These are phyloP conservation scores for Nasonia longicornis DNA, from an alignment of 1,140 invertebrate species.

Conservation along the genomic window DNA sequence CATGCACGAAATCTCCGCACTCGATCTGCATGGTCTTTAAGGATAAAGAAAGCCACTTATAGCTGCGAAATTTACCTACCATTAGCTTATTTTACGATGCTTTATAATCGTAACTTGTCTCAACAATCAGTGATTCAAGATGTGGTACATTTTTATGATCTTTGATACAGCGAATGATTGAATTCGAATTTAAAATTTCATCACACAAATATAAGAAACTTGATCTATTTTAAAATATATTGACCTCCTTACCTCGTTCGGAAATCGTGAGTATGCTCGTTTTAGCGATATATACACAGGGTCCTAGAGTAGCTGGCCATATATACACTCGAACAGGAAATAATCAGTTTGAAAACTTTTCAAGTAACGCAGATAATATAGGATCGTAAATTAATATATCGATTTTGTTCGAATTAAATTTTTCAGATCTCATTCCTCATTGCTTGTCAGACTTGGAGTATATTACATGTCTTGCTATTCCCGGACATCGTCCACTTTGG, in stretches of 20 bases:
- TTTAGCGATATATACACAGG: background rate
- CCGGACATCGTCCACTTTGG: background rate
- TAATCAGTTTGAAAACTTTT: too few species aligned
- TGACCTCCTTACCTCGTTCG: background rate
- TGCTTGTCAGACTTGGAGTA: background rate
- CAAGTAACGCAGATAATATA: too few species aligned
- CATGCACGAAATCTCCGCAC: background rate
- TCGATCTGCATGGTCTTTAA: background rate
- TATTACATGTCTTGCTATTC: background rate
- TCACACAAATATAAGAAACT: background rate
- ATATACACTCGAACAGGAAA: too few species aligned
- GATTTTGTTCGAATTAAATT: background rate
- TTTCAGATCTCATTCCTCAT: background rate
- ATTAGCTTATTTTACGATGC: too few species aligned
- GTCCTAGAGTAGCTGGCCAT: background rate
- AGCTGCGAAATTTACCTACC: too few species aligned
- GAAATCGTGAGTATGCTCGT: background rate
- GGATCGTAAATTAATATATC: too few species aligned
- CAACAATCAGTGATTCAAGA: too few species aligned
- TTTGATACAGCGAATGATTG: too few species aligned
- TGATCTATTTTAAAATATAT: background rate
- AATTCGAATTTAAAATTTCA: too few species aligned
- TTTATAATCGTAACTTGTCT: too few species aligned
- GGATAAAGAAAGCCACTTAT: background rate
- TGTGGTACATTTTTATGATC: too few species aligned